A percentile compares a stretch with the other conserved stretches of the same genome.
Conservation (phyloP, 2,888 invertebrate species). For the Brachynemurus nebulosus region DNA sequence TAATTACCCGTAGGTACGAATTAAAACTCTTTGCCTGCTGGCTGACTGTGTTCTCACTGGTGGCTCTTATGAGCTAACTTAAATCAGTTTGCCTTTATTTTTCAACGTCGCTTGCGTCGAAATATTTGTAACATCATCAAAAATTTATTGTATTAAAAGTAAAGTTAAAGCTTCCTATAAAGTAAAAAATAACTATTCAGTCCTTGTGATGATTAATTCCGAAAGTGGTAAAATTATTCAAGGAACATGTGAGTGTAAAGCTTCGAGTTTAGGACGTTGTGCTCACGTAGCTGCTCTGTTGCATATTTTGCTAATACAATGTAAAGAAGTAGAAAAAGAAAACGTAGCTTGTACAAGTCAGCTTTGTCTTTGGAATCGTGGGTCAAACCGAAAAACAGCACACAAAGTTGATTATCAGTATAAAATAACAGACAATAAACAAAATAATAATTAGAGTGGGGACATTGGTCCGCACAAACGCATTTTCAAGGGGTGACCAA, state of each 20-base stretch:
- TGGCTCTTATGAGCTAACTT: too few relatives aligned
- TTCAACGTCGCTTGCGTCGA: too few relatives aligned
- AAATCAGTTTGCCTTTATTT: too few relatives aligned
- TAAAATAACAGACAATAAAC: neutral
- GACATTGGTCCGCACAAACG: too few relatives aligned
- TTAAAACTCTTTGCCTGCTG: too few relatives aligned
- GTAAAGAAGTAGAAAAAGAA: neutral
- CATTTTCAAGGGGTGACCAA: too few relatives aligned
- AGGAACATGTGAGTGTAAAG: neutral
- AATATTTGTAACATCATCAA: neutral
- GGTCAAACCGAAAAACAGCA: neutral
- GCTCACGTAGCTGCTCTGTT: neutral
- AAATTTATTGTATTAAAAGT: neutral
- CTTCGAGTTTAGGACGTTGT: neutral
- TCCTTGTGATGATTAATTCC: neutral
- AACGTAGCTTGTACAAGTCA: neutral
- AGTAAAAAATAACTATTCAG: neutral
- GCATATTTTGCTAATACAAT: neutral
- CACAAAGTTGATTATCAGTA: neutral
- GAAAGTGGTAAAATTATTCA: neutral
- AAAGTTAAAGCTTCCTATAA: neutral
- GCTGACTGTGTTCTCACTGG: too few relatives aligned
- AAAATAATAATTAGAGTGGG: too few relatives aligned
- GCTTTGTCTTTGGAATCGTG: neutral
- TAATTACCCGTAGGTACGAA: too few relatives aligned